phyloP scores from a whole-genome alignment of 2,113 vertebrate species.

The Peromyscus polionotus region DNA sequence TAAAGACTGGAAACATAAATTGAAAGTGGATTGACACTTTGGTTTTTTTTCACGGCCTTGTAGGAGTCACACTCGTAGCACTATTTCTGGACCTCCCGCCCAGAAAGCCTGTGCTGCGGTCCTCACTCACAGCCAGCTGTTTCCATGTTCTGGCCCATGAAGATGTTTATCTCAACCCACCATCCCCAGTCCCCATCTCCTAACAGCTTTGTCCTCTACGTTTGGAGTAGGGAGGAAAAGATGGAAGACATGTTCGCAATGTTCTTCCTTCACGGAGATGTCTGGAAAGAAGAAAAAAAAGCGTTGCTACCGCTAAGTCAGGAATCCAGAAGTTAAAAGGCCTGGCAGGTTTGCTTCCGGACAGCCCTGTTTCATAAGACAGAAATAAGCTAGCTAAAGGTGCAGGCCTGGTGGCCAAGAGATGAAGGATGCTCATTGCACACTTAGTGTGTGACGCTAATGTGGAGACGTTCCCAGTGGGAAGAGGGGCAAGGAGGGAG shows the following conservation, averaged over 20 bases:
- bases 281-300: constrained; percentile 27
- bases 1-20: neutral
- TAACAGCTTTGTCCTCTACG: constrained; percentile 24
- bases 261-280: neutral
- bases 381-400: neutral
- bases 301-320: neutral
- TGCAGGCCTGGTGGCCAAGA: neutral
- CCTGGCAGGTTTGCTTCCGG: neutral
- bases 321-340: neutral
- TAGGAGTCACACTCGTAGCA: neutral
- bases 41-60: neutral
- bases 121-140: neutral
- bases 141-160: constrained; percentile 56
- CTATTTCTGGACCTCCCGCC: constrained; percentile 61
- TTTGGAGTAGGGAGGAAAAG: constrained; percentile 7
- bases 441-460: neutral
- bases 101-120: constrained; percentile 30
- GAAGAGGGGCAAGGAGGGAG: neutral
- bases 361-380: neutral
- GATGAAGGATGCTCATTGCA: neutral
- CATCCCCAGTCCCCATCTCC: neutral
- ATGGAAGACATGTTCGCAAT: constrained; percentile 8
- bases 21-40: constrained; percentile 28
- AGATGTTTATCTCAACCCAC: constrained; percentile 26
- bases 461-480: neutral